Base-by-base conservation (phyloP, 2,113 vertebrate genomes). In the Pachyramphus minor region DNA sequence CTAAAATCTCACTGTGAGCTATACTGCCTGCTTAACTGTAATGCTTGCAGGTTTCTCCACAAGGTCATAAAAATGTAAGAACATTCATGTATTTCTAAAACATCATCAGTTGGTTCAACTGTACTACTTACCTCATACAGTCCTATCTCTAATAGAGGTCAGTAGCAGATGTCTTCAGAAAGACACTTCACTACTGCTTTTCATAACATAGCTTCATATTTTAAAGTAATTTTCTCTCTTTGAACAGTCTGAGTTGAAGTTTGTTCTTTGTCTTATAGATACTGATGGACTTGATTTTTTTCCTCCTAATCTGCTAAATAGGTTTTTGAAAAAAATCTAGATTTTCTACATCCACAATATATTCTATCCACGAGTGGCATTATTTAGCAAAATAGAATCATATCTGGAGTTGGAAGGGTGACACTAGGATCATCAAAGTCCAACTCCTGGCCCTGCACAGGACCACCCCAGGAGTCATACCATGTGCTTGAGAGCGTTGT, bases 361-460 rank as follows among this genome's bases (percentile, higher is more conserved):
- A 2, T 24, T 76, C 11, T 49, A 0, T 66, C 15, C 0, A 0
- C 21, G 19, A 89, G 19, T n/a, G 25, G 3, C 12, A 5, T 76
- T 86, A 33, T 75, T 89, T 75, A 89, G 25, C 11, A 74, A 30
- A 2, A 4, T 17, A 39, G 23, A 60, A 39, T 44, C 24, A 11
- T 13, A 75, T 68, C 13, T n/a, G 2, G 28, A 60, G 24, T 1
- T n/a, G n/a, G 28, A 82, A 60, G 20, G 30, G 41, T 11, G 20
- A 21, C 28, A 6, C 13, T 22, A 63, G 37, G 27, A 41, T 41
- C 21, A 16, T 64, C 19, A 31, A 64, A 23, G 20, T 42, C 6
- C 41, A 44, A 15, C 20, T 64, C 39, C 30, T 31, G 30, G 20
- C 30, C 20, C 62, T 44, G 41, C 41, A 16, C 30, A 42, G 19